Percentiles rank a stretch among this genome's conserved stretches.
phyloP scores from a whole-genome alignment of 2,888 invertebrate species.

The Sarcophaga carnaria region DNA sequence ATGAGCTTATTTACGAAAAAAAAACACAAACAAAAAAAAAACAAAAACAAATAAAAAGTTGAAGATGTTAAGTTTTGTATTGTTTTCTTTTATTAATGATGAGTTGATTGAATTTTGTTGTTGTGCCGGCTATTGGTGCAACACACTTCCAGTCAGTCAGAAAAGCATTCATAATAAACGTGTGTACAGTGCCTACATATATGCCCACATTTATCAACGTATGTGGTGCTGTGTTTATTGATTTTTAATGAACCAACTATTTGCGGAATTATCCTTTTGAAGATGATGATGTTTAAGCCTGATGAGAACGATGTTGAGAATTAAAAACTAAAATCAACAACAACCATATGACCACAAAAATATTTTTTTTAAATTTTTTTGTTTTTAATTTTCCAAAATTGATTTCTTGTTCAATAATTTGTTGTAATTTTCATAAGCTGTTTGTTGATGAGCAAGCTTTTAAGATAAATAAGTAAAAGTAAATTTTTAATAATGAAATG shows the following conservation, averaged over 20 bases:
- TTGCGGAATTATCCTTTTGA: slow-evolving; percentile 73
- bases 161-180: background rate
- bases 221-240: slow-evolving; percentile 75
- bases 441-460: background rate
- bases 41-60: background rate
- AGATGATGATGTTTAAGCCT: slow-evolving; percentile 13
- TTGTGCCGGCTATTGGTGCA: slow-evolving; percentile 19
- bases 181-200: background rate
- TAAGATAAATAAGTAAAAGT: slow-evolving; percentile 55
- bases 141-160: slow-evolving; percentile 16
- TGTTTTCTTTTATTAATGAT: slow-evolving; percentile 31
- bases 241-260: slow-evolving; percentile 79
- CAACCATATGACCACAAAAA: background rate
- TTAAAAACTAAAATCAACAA: slow-evolving; percentile 25
- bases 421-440: slow-evolving; percentile 37
- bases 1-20: background rate
- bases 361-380: background rate
- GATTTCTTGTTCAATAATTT: slow-evolving; percentile 52
- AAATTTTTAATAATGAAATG: slow-evolving; percentile 32
- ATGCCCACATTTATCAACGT: slow-evolving; percentile 63
- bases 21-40: background rate
- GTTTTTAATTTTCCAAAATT: slow-evolving; percentile 33
- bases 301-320: slow-evolving; percentile 31
- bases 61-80: background rate
- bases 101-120: slow-evolving; percentile 62